Conservation (phyloP, 2,888 invertebrate genomes). For the Nomada hirtipes region DNA sequence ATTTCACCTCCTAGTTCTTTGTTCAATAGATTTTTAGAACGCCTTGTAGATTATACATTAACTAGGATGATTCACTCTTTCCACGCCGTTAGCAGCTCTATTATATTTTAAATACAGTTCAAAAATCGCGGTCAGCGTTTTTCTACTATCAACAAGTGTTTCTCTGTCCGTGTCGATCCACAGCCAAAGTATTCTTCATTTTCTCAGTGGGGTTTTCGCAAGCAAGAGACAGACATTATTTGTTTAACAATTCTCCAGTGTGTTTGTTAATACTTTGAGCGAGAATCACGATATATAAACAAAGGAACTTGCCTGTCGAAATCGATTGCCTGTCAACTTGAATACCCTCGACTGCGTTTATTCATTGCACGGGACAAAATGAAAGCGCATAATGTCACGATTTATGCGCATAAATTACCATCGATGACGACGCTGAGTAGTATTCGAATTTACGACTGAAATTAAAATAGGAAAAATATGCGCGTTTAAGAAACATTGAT, state of each 20-base stretch:
- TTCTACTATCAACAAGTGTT: conserved; percentile 21
- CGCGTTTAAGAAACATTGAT: no score
- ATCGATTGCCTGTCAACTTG: not conserved
- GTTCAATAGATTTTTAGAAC: not conserved
- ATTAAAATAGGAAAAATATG: no score
- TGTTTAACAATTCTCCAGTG: not conserved
- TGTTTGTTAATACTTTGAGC: not conserved
- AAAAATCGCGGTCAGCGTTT: not conserved
- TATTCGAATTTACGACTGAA: no score
- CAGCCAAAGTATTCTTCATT: not conserved
- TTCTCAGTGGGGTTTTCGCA: not conserved
- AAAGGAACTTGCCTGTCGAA: not conserved
- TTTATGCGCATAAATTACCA: no score
- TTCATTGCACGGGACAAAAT: conserved; percentile 29
- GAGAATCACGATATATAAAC: not conserved
- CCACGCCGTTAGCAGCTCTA: not conserved
- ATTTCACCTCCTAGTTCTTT: not conserved
- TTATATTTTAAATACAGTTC: not conserved
- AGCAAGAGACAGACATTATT: not conserved
- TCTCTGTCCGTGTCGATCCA: not conserved
- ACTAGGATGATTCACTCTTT: no score
- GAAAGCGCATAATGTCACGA: not conserved
- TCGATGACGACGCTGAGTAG: no score
- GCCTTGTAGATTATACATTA: not conserved
- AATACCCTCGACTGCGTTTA: no score